Evolutionary conservation across 2,797 vertebrate species (phyloP).

Genomic region (Megalops cyprinoides): DNA sequence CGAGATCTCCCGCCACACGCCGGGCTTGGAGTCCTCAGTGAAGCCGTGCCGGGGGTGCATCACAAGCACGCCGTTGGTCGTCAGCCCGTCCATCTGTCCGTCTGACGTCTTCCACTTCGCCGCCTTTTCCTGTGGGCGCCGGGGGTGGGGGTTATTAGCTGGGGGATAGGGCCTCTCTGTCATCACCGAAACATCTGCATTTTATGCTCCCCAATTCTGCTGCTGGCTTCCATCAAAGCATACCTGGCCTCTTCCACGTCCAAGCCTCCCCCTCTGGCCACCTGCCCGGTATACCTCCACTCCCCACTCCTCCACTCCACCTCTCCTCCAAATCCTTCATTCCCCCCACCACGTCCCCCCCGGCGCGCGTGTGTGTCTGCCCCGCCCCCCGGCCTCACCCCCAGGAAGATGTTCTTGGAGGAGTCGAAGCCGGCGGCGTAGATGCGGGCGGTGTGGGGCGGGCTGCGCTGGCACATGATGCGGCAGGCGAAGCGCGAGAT

Average conservation of each 20-base stretch:
- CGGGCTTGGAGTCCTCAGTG: slow-evolving; percentile 87
- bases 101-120: slow-evolving; percentile 91
- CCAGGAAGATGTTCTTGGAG: slow-evolving; percentile 95
- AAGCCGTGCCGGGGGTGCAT: slow-evolving; percentile 91
- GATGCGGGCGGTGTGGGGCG: slow-evolving; percentile 87
- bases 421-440: slow-evolving; percentile 95
- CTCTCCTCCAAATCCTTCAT: too few species aligned
- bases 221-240: not conserved
- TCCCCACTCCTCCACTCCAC: not conserved
- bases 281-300: not conserved
- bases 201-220: not conserved
- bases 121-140: slow-evolving; percentile 83
- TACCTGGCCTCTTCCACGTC: not conserved
- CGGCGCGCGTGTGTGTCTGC: too few species aligned
- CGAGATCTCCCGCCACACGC: slow-evolving; percentile 93
- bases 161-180: not conserved
- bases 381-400: slow-evolving; percentile 71
- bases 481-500: slow-evolving; percentile 95
- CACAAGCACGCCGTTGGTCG: slow-evolving; percentile 93
- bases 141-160: not conserved
- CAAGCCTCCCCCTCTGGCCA: not conserved
- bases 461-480: slow-evolving; percentile 89
- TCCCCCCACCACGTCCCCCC: not conserved
- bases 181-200: not conserved
- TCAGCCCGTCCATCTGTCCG: slow-evolving; percentile 95